A percentile compares a stretch with the other conserved stretches of the same genome.
Conservation (phyloP, 2,113 vertebrate genomes). For the Phodopus roborovskii region DNA sequence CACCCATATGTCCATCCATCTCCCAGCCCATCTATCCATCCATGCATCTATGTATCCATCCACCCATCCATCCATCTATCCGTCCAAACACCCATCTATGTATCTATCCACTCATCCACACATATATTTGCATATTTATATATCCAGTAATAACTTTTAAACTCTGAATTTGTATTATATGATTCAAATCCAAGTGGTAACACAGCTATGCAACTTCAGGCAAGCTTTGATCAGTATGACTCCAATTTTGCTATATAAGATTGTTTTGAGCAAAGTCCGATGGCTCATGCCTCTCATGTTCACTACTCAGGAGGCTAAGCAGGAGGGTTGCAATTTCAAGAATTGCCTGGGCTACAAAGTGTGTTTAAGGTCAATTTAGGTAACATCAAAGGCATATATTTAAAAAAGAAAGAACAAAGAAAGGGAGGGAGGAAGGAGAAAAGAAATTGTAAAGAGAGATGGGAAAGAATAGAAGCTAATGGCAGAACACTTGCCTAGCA, state of each 20-base stretch:
- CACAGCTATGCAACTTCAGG: not conserved
- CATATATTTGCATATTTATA: not conserved
- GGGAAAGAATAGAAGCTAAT: not conserved
- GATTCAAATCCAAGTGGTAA: not conserved
- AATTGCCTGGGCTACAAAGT: not conserved
- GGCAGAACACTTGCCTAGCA: not conserved
- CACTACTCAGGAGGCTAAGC: no score
- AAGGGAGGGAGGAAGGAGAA: not conserved
- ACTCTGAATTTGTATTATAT: not conserved
- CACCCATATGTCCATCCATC: no score
- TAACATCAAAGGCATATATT: not conserved
- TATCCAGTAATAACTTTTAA: not conserved
- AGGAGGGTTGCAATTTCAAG: not conserved
- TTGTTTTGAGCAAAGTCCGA: not conserved
- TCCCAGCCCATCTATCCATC: not conserved
- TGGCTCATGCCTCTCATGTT: not conserved
- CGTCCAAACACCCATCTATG: not conserved
- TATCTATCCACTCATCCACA: fast-evolving
- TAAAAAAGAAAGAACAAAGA: not conserved
- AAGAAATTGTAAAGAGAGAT: not conserved
- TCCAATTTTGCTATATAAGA: not conserved
- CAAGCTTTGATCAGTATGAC: not conserved
- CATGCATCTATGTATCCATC: not conserved
- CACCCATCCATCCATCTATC: not conserved
- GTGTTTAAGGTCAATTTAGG: not conserved